Conservation (phyloP, 2,888 invertebrate species). For the Scelioninae gen. 1 region DNA sequence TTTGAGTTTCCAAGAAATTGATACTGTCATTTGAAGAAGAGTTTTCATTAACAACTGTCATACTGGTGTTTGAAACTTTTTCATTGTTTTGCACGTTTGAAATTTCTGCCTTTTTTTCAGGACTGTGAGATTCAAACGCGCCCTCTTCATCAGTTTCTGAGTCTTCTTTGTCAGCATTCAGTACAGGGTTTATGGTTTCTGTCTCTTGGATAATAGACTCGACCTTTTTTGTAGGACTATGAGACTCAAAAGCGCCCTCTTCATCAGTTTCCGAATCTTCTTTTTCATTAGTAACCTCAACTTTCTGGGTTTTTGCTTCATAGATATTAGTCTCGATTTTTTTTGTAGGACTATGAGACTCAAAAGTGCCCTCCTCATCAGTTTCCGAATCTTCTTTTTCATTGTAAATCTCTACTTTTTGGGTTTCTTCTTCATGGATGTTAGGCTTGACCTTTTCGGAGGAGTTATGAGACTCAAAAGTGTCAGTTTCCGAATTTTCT, state of each 20-base stretch:
- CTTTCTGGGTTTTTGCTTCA: neutral
- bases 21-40: neutral
- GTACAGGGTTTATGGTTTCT: neutral
- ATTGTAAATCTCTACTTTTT: neutral
- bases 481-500: neutral
- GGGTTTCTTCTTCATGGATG: neutral
- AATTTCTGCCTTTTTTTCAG: neutral
- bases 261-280: conserved; percentile 23
- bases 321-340: neutral
- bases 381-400: conserved; percentile 12
- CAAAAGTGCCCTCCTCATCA: conserved; percentile 12
- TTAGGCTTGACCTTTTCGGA: neutral
- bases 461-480: neutral
- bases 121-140: neutral
- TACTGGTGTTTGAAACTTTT: too few species aligned
- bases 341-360: neutral
- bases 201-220: neutral
- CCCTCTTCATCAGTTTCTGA: conserved; percentile 27
- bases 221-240: neutral
- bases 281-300: neutral
- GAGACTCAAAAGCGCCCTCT: conserved; percentile 1
- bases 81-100: too few species aligned
- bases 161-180: neutral
- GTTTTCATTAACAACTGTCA: neutral
- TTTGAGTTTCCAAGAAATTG: neutral